A percentile compares a stretch with the other conserved stretches of the same genome.
These are phyloP conservation scores for Chymomyza amoena DNA, from an alignment of 2,888 invertebrate genomes.

Conservation along the genomic window DNA sequence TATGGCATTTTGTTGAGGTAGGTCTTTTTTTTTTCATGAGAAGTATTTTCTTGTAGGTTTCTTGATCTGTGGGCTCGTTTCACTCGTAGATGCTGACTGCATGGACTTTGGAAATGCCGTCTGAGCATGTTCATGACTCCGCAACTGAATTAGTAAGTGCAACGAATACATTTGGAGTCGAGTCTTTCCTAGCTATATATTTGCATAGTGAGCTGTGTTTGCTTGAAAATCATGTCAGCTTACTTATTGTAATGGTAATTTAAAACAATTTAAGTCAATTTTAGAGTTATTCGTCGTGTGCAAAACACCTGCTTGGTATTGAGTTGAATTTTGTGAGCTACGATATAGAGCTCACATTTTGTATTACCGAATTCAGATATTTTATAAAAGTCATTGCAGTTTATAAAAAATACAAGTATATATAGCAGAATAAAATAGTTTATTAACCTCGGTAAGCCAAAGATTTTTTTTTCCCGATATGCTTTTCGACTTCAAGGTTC, in stretches of 20 bases:
- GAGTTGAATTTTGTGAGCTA: background rate
- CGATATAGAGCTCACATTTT: background rate
- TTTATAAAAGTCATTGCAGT: no score
- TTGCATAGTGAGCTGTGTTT: background rate
- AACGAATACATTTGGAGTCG: background rate
- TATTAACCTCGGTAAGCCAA: no score
- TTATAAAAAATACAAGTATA: no score
- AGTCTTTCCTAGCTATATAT: background rate
- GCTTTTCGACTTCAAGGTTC: no score
- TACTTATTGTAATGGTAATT: background rate
- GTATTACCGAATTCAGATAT: no score
- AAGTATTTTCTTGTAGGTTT: background rate
- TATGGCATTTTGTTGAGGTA: constrained; percentile 59
- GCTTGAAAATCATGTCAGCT: background rate
- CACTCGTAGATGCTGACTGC: no score
- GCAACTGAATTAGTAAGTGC: background rate
- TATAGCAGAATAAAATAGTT: no score
- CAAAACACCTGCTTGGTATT: background rate
- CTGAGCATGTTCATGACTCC: background rate
- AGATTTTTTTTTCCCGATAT: no score
- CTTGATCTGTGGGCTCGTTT: background rate
- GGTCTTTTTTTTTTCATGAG: constrained; percentile 56
- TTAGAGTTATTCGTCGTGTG: background rate
- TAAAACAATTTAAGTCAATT: background rate
- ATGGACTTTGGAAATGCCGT: background rate